Conservation (phyloP, 2,113 vertebrate species). For the Hydrolagus affinis region DNA sequence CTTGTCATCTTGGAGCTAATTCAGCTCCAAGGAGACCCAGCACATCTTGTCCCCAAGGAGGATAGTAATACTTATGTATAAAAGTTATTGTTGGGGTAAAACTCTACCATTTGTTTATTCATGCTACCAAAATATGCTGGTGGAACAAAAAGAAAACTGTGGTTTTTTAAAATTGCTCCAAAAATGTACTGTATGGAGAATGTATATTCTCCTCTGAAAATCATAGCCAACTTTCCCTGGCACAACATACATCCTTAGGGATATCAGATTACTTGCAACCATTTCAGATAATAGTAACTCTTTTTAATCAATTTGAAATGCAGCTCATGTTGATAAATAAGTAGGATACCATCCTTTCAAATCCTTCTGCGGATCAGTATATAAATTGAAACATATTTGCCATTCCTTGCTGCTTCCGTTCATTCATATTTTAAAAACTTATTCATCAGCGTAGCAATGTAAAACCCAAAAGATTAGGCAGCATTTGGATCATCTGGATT, state of each 20-base stretch:
- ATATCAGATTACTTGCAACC: not conserved
- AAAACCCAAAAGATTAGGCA: constrained; percentile 7
- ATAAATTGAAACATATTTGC: constrained; percentile 24
- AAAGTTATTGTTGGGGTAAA: too few species aligned
- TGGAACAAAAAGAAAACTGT: too few species aligned
- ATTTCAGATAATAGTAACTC: not conserved
- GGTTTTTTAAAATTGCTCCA: too few species aligned
- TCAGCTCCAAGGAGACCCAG: too few species aligned
- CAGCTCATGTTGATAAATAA: not conserved
- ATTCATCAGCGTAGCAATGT: constrained; percentile 16
- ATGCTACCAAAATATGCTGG: too few species aligned
- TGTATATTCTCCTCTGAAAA: not conserved
- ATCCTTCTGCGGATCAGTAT: not conserved
- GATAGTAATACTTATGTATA: too few species aligned
- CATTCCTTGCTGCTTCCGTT: constrained; percentile 23
- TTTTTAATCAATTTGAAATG: constrained; percentile 14
- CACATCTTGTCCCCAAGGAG: too few species aligned
- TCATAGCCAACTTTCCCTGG: not conserved
- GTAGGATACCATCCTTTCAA: not conserved
- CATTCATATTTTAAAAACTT: not conserved
- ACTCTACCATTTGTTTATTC: too few species aligned
- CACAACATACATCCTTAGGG: not conserved
- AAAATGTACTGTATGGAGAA: too few species aligned
- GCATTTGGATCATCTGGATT: constrained; percentile 26
- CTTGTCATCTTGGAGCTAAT: too few species aligned